These are phyloP conservation scores for Megaceryle alcyon DNA, from an alignment of 2,797 vertebrate species.

Conservation along the genomic window DNA sequence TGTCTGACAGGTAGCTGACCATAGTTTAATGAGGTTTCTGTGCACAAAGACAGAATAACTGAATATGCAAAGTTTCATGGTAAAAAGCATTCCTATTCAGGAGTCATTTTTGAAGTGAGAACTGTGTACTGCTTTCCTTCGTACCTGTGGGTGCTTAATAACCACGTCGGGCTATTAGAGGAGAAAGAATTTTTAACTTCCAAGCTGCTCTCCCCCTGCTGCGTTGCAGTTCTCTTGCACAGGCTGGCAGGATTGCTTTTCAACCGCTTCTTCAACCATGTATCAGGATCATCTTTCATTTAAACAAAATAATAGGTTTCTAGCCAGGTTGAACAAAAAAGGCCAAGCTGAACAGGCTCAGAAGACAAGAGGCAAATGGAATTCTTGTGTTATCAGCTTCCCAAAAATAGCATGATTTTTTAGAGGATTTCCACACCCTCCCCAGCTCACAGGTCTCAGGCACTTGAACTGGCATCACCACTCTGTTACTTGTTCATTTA, in stretches of 20 bases:
- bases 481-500: background rate
- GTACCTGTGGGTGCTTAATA: background rate
- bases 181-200: background rate
- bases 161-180: background rate
- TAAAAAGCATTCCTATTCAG: background rate
- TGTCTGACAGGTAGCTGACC: background rate
- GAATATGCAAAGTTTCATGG: background rate
- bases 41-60: background rate
- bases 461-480: background rate
- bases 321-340: background rate
- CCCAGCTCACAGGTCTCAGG: background rate
- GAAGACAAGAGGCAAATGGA: constrained; percentile 30
- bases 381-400: background rate
- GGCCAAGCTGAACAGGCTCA: background rate
- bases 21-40: background rate
- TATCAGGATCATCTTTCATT: constrained; percentile 54
- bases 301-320: constrained; percentile 35
- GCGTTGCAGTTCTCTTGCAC: background rate
- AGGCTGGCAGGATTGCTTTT: background rate
- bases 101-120: background rate
- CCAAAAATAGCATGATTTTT: background rate
- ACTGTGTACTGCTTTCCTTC: background rate
- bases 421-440: background rate
- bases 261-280: background rate
- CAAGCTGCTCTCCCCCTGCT: background rate